These are phyloP conservation scores for Microtus oregoni DNA, from an alignment of 2,113 vertebrate genomes.

Conservation along the genomic window DNA sequence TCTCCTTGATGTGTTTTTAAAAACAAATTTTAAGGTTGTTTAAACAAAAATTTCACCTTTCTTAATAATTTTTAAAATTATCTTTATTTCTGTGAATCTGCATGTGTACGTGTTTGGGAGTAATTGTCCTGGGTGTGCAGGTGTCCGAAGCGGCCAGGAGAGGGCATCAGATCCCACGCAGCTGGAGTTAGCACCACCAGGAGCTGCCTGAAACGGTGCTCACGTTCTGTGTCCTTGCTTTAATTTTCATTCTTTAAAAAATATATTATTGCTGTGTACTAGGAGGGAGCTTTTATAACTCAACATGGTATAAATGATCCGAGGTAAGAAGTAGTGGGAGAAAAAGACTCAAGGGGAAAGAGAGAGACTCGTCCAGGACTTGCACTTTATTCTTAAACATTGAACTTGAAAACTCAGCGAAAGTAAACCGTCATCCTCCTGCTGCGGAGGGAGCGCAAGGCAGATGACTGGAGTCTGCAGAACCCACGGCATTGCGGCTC, in stretches of 20 bases:
- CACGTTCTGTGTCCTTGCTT: too few relatives aligned
- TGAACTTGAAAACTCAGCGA: slow-evolving; percentile 12
- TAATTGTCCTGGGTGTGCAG: background rate
- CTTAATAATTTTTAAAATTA: background rate
- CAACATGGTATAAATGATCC: background rate
- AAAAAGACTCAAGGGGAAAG: slow-evolving; percentile 10
- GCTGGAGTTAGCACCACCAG: background rate
- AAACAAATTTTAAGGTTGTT: background rate
- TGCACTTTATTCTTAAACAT: background rate
- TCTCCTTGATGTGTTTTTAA: background rate
- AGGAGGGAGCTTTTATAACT: background rate
- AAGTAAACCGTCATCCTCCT: background rate
- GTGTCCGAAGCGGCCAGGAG: background rate
- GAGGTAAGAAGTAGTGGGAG: background rate
- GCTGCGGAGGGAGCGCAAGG: background rate
- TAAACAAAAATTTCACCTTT: slow-evolving; percentile 9
- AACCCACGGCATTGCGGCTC: background rate
- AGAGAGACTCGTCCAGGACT: background rate
- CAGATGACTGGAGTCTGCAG: background rate
- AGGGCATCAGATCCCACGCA: background rate
- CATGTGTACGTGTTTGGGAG: background rate
- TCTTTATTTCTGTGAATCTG: background rate
- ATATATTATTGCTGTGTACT: background rate
- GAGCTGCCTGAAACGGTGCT: background rate
- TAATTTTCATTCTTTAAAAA: background rate